Percentiles rank a stretch among this genome's conserved stretches.
phyloP scores from a whole-genome alignment of 2,113 vertebrate genomes.

The Oreochromis spilurus region DNA sequence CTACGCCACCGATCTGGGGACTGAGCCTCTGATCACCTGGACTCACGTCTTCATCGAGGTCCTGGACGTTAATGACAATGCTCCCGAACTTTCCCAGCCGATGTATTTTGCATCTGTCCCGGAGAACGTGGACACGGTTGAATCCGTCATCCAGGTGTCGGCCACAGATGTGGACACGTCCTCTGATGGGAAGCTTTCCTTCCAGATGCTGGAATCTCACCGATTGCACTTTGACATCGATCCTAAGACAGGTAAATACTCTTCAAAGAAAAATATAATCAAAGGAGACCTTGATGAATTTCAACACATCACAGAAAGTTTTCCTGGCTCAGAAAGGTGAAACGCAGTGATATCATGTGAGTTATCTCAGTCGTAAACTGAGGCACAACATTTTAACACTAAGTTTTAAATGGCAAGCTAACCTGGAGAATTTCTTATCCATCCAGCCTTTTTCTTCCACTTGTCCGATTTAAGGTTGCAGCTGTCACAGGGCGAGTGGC shows the following conservation, averaged over 20 bases:
- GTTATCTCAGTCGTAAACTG: neutral
- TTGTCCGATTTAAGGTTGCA: neutral
- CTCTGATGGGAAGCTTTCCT: slow-evolving; percentile 83
- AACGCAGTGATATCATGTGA: neutral
- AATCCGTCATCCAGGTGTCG: slow-evolving; percentile 78
- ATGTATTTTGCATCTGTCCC: slow-evolving; percentile 83
- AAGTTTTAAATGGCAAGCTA: neutral
- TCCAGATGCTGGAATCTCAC: slow-evolving; percentile 83
- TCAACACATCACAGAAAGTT: neutral
- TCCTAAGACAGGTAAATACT: slow-evolving; percentile 78
- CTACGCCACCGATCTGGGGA: slow-evolving; percentile 83
- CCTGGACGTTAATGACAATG: slow-evolving; percentile 89
- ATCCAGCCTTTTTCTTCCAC: neutral
- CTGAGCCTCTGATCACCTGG: slow-evolving; percentile 79
- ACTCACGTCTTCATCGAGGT: slow-evolving; percentile 92
- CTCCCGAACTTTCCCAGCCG: slow-evolving; percentile 83
- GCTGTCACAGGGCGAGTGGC: neutral
- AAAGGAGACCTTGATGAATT: neutral
- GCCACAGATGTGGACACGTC: slow-evolving; percentile 82
- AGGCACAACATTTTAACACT: neutral
- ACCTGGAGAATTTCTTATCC: neutral
- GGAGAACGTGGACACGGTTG: slow-evolving; percentile 79
- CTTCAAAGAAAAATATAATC: neutral
- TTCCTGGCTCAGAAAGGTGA: neutral
- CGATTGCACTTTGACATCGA: slow-evolving; percentile 79